Evolutionary conservation across 1,140 invertebrate genomes (phyloP), one percentile per base, ranked within the genome.

Genomic region (Micrasema minimum): DNA sequence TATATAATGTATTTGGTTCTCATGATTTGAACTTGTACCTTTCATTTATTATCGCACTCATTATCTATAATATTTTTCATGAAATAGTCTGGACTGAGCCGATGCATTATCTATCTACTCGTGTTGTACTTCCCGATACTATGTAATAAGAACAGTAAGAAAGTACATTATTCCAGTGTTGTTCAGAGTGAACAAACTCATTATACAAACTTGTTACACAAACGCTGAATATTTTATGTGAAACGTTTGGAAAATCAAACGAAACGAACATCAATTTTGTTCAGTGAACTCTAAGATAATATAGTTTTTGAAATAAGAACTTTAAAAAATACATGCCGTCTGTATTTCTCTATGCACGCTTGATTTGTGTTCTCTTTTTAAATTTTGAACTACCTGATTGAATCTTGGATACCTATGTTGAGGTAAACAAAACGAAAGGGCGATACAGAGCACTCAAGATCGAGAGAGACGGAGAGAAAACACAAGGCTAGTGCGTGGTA

Each of bases 381-480:
- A 16, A 16, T 35, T 57, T 16, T 57, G n/a, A 57, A 18, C 11
- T 16, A 2, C 9, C 14, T 9, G 16, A 16, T 31, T 35, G 43
- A 45, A 45, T 20, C 37, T 14, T 62, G 26, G 11, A n/a, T 62
- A 20, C 6, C 3, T 16, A 62, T 43, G 35, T 61, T 62, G 59
- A 59, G 45, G 23, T n/a, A 22, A 18, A 23, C 14, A 46, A 51
- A 5, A 70, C 37, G 41, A 35, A 12, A 37, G 11, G 16, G 26
- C 20, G n/a, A 48, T 20, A 22, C 35, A 16, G 41, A 10, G 20
- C n/a, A n/a, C n/a, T n/a, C n/a, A n/a, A n/a, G 43, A 18, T 12
- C 65, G 67, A 46, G 22, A 46, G 46, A 55, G 50, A 64, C 26
- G 18, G 38, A 23, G 23, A 22, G 62, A 66, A 35, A 59, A 59